Evolutionary conservation across 2,797 vertebrate species (phyloP).

Genomic region (Aythya fuligula): DNA sequence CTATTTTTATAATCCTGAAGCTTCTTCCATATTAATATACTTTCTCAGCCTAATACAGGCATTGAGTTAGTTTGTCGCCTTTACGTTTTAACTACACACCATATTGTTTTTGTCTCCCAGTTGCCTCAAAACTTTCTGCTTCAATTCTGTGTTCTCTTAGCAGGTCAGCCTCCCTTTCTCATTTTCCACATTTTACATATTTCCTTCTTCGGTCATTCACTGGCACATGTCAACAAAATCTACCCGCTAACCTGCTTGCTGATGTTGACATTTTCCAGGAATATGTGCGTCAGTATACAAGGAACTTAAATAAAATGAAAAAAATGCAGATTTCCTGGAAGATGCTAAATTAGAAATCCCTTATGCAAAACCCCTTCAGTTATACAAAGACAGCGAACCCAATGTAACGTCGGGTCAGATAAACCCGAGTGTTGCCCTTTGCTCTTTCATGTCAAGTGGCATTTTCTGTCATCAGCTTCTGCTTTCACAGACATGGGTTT

Average conservation of each 20-base stretch:
- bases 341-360: constrained; percentile 1
- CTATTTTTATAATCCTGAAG: neutral
- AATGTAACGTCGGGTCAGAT: neutral
- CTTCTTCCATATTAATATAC: neutral
- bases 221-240: constrained; percentile 21
- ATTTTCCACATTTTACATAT: neutral
- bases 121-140: neutral
- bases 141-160: neutral
- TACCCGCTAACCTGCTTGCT: neutral
- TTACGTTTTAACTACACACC: neutral
- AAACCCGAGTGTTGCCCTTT: neutral
- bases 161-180: neutral
- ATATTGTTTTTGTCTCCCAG: neutral
- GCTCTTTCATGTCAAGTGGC: neutral
- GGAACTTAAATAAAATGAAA: constrained; percentile 43
- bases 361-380: constrained; percentile 17
- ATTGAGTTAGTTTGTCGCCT: neutral
- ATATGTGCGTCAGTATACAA: constrained; percentile 7
- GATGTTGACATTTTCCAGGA: constrained; percentile 58
- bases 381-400: neutral
- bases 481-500: neutral
- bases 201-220: constrained; percentile 36
- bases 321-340: constrained; percentile 22
- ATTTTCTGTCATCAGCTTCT: neutral
- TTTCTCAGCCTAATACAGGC: neutral